Percentiles rank a stretch among this genome's conserved stretches.
Conservation (phyloP, 2,888 invertebrate species). For the Philereme vetulata region DNA sequence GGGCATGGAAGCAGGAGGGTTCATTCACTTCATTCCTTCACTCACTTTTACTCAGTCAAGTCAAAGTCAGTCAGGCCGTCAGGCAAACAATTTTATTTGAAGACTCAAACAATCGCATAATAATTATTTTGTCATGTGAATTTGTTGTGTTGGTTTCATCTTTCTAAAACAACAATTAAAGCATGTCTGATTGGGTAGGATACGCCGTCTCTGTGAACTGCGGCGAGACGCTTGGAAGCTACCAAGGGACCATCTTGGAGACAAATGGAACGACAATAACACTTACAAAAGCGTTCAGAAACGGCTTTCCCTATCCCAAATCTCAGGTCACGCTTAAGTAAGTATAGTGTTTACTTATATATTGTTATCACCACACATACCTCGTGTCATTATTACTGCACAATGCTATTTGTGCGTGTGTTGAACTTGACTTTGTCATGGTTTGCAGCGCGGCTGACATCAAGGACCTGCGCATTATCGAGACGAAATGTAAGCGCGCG, state of each 20-base stretch:
- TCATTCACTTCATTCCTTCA: too few species aligned
- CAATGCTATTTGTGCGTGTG: background rate
- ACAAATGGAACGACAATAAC: slow-evolving; percentile 89
- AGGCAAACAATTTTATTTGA: too few species aligned
- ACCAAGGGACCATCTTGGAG: slow-evolving; percentile 90
- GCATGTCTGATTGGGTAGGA: slow-evolving; percentile 87
- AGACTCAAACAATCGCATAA: too few species aligned
- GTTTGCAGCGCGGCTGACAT: slow-evolving; percentile 87
- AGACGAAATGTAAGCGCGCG: slow-evolving; percentile 76
- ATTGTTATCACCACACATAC: background rate
- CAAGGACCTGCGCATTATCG: slow-evolving; percentile 89
- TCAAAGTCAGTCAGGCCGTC: too few species aligned
- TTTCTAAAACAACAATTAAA: background rate
- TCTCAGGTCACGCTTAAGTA: slow-evolving; percentile 79
- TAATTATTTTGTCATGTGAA: too few species aligned
- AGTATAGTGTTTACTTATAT: slow-evolving; percentile 36
- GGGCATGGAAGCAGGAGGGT: too few species aligned
- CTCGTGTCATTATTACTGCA: background rate
- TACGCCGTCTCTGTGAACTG: slow-evolving; percentile 94
- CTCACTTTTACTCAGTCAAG: too few species aligned
- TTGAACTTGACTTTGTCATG: slow-evolving; percentile 10
- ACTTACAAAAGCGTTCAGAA: slow-evolving; percentile 91
- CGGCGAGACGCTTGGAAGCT: slow-evolving; percentile 89
- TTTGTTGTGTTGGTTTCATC: too few species aligned
- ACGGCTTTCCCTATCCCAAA: slow-evolving; percentile 86